phyloP scores from a whole-genome alignment of 2,113 vertebrate species.

The Urocynchramus pylzowi region DNA sequence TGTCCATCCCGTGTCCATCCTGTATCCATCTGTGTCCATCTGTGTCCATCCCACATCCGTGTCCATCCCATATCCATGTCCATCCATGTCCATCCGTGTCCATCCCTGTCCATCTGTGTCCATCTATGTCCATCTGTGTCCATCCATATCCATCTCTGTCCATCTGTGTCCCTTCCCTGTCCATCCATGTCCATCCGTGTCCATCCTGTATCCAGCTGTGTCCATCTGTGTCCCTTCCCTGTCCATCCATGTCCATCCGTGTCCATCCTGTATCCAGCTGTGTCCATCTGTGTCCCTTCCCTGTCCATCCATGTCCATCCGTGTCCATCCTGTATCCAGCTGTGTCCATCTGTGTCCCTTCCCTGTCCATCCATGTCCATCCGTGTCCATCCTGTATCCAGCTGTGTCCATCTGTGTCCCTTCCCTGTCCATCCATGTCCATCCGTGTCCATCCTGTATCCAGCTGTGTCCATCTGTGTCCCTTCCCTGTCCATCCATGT shows the following conservation, averaged over 20 bases:
- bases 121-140: neutral
- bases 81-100: neutral
- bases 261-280: neutral
- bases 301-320: neutral
- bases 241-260: no score
- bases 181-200: neutral
- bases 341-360: no score
- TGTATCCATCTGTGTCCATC: no score
- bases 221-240: rapidly evolving
- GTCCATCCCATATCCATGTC: neutral
- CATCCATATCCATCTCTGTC: neutral
- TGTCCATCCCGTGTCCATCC: no score
- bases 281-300: neutral
- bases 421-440: neutral
- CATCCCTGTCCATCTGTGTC: neutral
- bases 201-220: no score
- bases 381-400: neutral
- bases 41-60: neutral
- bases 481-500: no score
- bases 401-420: rapidly evolving
- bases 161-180: no score
- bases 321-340: no score
- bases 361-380: neutral
- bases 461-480: neutral
- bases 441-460: neutral